phyloP scores from a whole-genome alignment of 2,888 invertebrate genomes.

The Adela reaumurella region DNA sequence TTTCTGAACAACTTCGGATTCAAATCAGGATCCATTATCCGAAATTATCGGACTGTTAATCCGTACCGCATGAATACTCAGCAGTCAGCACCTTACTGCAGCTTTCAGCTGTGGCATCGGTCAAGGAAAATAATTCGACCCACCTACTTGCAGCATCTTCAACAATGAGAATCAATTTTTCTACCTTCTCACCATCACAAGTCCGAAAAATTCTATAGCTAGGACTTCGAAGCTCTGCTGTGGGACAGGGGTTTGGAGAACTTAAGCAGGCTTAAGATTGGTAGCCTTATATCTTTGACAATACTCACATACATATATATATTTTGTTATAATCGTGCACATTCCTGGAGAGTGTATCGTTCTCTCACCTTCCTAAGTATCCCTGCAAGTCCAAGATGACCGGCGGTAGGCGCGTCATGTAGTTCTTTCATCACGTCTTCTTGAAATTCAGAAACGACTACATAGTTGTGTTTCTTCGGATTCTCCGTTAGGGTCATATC shows the following conservation, averaged over 20 bases:
- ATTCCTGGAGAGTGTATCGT: conserved; percentile 12
- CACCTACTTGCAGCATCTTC: conserved; percentile 16
- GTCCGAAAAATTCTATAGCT: conserved; percentile 19
- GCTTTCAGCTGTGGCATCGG: conserved; percentile 13
- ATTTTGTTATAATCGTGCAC: conserved; percentile 2
- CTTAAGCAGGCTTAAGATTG: conserved; percentile 10
- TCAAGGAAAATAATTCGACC: no score
- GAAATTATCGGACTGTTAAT: conserved; percentile 18
- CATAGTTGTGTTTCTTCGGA: no score
- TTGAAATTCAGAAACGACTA: no score
- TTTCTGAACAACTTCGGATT: conserved; percentile 21
- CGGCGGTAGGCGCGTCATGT: conserved; percentile 8
- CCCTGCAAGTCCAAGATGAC: conserved; percentile 9
- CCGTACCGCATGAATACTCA: conserved; percentile 24
- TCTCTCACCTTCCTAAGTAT: conserved; percentile 3
- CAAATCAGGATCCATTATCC: conserved; percentile 24
- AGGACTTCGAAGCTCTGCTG: conserved; percentile 10
- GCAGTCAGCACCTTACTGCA: conserved; percentile 18
- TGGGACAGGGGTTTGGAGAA: conserved; percentile 8
- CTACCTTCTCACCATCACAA: conserved; percentile 6
- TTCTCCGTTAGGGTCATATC: no score
- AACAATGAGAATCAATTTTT: conserved; percentile 13
- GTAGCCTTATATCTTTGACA: no score
- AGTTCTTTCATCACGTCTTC: conserved; percentile 7
- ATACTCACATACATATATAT: conserved; percentile 9